phyloP scores from a whole-genome alignment of 2,797 vertebrate species.

The Leptoclinus maculatus region DNA sequence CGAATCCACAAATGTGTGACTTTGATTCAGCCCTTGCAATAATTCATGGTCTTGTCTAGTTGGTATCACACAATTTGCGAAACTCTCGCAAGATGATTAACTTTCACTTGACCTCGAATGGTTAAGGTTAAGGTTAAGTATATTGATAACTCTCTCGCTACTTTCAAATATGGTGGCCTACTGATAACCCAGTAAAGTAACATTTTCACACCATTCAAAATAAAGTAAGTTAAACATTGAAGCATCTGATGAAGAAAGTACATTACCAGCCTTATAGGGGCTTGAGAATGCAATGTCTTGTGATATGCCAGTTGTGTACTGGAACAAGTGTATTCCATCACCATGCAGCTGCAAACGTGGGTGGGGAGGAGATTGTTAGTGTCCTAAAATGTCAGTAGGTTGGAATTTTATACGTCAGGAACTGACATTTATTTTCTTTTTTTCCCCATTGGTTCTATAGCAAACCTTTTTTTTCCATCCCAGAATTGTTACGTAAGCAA shows the following conservation, averaged over 20 bases:
- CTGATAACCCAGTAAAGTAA: background rate
- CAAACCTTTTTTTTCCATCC: background rate
- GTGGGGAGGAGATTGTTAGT: slow-evolving; percentile 39
- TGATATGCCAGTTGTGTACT: slow-evolving; percentile 33
- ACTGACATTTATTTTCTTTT: background rate
- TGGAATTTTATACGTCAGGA: slow-evolving; percentile 11
- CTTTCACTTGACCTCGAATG: no score
- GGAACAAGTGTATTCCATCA: slow-evolving; percentile 33
- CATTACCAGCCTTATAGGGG: background rate
- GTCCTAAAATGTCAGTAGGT: slow-evolving; percentile 36
- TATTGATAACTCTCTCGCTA: background rate
- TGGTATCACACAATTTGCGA: background rate
- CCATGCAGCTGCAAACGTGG: slow-evolving; percentile 32
- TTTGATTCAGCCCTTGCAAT: background rate
- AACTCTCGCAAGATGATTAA: no score
- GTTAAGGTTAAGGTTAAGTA: background rate
- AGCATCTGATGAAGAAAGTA: background rate
- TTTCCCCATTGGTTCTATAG: background rate
- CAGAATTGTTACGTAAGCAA: slow-evolving; percentile 19
- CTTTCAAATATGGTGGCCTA: background rate
- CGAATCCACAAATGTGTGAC: no score
- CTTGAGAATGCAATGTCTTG: slow-evolving; percentile 6
- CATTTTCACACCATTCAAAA: background rate
- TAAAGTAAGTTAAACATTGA: background rate
- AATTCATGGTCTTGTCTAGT: background rate